Base-by-base conservation (phyloP, 1,140 invertebrate species). In the Littorina saxatilis region DNA sequence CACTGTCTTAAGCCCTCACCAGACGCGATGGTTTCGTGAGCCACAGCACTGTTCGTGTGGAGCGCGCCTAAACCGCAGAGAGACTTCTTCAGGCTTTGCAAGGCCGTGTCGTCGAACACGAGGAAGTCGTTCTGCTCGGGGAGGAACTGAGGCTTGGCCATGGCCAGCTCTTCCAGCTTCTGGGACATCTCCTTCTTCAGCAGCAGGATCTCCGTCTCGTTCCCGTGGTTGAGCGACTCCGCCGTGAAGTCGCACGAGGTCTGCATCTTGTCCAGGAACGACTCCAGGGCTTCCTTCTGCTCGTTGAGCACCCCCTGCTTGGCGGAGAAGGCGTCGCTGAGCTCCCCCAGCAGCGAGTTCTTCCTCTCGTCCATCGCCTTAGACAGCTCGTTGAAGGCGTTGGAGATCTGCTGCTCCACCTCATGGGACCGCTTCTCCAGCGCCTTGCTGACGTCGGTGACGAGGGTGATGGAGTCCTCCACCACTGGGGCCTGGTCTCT, bases 181-280 rank as follows among this genome's bases (percentile, higher is more conserved):
- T 94, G 93, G 20, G 92, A 91, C 88, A 94, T 92, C 88, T 94
- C 93, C 79, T 94, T 94, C 85, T 93, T 94, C 17, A 94, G 92
- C 72, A 94, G 88, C 39, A 94, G 88, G 50, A 94, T 91, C 83
- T 94, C 93, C 27, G 93, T 94, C 80, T 93, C 93, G 79, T 90
- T 93, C 29, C 93, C 93, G 85, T 92, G 90, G 73, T 86, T 68
- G 15, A 94, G 82, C 27, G 93, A 93, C 79, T 93, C 93, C 83
- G 94, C 92, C 3, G 93, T 93, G 66, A 93, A 90, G 50, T 92
- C 91, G 86, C 93, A 93, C 80, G 92, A 92, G 80, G 88, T 92
- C 61, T 91, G 89, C 39, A 94, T 91, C 85, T 91, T 92, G n/a
- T 89, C 82, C 29, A 94, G 85, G 81, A 93, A 91, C 29, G 87